A percentile compares a stretch with the other conserved stretches of the same genome.
These are phyloP conservation scores for Tupaia tana DNA, from an alignment of 2,113 vertebrate species.

Conservation along the genomic window DNA sequence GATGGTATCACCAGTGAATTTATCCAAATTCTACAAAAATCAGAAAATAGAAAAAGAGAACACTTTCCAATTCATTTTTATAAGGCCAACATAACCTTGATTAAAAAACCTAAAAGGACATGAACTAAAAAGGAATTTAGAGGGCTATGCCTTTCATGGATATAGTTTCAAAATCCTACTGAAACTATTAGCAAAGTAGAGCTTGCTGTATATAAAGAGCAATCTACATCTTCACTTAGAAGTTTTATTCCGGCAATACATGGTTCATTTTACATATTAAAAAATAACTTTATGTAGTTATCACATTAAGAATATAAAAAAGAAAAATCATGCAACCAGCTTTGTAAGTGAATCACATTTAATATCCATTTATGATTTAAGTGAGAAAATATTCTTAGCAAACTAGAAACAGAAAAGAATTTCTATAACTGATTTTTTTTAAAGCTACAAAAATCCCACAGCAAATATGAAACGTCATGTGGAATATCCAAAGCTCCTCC, in stretches of 20 bases:
- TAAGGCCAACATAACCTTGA: slow-evolving; percentile 43
- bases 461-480: not conserved
- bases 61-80: slow-evolving; percentile 45
- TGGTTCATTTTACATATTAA: not conserved
- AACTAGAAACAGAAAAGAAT: not conserved
- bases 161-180: not conserved
- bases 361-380: not conserved
- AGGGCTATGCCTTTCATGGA: not conserved
- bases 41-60: slow-evolving; percentile 47
- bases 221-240: not conserved
- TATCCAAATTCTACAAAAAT: slow-evolving; percentile 60
- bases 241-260: not conserved
- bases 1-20: slow-evolving; percentile 53
- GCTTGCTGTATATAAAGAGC: not conserved
- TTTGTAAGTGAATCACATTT: not conserved
- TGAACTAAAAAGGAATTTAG: slow-evolving; percentile 42
- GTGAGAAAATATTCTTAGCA: not conserved
- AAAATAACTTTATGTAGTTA: not conserved
- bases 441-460: not conserved
- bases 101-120: slow-evolving; percentile 38
- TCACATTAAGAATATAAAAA: not conserved
- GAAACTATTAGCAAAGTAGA: not conserved
- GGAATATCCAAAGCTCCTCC: not conserved
- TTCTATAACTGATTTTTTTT: not conserved
- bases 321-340: not conserved